Conservation (phyloP, 2,888 invertebrate genomes). For the Kuschelorhynchus macadamiae region DNA sequence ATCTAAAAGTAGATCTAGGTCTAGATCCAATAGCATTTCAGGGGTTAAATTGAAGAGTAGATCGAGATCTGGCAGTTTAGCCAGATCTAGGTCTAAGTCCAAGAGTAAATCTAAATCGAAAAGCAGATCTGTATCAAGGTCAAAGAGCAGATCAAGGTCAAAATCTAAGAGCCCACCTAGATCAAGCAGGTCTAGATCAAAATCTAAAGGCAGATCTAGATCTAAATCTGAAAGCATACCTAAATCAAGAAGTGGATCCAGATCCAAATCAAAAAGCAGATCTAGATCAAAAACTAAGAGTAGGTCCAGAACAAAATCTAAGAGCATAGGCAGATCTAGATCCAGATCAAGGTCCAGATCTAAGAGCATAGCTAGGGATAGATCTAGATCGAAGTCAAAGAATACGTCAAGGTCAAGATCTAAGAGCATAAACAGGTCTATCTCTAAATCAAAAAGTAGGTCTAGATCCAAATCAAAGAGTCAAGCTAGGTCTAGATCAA, state of each 20-base stretch:
- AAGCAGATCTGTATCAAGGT: slow-evolving; percentile 28
- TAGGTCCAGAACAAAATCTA: slow-evolving; percentile 22
- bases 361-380: slow-evolving; percentile 3
- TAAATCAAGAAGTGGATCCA: slow-evolving; percentile 13
- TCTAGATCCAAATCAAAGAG: slow-evolving; percentile 49
- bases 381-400: slow-evolving; percentile 41
- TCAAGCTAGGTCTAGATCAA: neutral
- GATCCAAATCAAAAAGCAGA: slow-evolving; percentile 30
- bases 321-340: slow-evolving; percentile 53
- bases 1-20: neutral
- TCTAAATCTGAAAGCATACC: slow-evolving; percentile 24
- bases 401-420: slow-evolving; percentile 42
- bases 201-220: slow-evolving; percentile 46
- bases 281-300: slow-evolving; percentile 42
- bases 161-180: slow-evolving; percentile 43
- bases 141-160: slow-evolving; percentile 33
- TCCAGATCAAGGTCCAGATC: slow-evolving; percentile 6
- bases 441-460: slow-evolving; percentile 45
- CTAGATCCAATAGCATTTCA: neutral
- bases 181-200: slow-evolving; percentile 39
- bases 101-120: slow-evolving; percentile 3
- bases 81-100: slow-evolving; percentile 2
- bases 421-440: slow-evolving; percentile 39
- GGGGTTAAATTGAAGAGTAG: neutral
- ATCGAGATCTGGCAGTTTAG: too few species aligned